These are phyloP conservation scores for Dynastes grantii DNA, from an alignment of 2,888 invertebrate genomes.

Conservation along the genomic window DNA sequence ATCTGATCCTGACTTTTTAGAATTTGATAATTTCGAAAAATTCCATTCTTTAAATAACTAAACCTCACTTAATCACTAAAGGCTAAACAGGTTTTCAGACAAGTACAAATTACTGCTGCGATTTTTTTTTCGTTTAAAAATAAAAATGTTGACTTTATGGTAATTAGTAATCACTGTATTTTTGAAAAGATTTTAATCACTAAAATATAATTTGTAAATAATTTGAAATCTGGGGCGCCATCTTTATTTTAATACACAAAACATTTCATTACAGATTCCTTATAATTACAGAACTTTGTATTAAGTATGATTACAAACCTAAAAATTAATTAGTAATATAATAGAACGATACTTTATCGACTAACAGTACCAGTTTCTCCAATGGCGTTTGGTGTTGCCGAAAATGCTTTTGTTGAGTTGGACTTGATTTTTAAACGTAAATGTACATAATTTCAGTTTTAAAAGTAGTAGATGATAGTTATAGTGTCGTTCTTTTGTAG, in stretches of 20 bases:
- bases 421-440: slow-evolving; percentile 49
- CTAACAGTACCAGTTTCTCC: slow-evolving; percentile 35
- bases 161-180: no score
- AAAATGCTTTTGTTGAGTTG: slow-evolving; percentile 52
- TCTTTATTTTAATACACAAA: background rate
- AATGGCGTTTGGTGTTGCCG: slow-evolving; percentile 49
- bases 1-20: no score
- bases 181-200: no score
- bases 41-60: no score
- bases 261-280: no score
- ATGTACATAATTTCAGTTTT: slow-evolving; percentile 47
- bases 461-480: slow-evolving; percentile 36
- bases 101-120: no score
- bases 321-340: background rate
- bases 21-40: no score
- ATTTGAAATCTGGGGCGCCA: background rate
- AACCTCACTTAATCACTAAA: no score
- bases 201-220: no score
- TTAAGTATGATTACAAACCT: background rate
- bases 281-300: background rate
- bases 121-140: no score
- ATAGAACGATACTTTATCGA: slow-evolving; percentile 24
- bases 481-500: slow-evolving; percentile 45
- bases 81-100: no score
- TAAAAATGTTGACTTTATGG: no score